Evolutionary conservation across 2,113 vertebrate genomes (phyloP), one percentile per base, ranked within the genome.

Genomic region (Xiphophorus hellerii): DNA sequence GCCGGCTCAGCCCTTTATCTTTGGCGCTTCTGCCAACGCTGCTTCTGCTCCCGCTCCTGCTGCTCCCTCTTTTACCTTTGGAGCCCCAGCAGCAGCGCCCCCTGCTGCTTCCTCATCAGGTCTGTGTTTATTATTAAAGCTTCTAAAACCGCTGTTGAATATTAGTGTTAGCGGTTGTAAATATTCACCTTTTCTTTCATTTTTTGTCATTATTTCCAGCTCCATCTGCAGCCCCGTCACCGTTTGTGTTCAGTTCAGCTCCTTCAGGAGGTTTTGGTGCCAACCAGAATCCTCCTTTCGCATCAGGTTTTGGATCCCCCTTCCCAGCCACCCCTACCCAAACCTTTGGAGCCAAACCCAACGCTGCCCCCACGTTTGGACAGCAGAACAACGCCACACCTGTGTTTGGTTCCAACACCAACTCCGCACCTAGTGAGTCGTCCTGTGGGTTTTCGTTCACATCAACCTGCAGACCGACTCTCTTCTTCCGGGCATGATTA

Each of bases 301-400:
- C 96, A 9, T 93, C 96, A 0, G 83, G 94, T 2, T 99, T 99
- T 44, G 96, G 95, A 7, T 95, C 96, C 33, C 80, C 96, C 37
- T 98, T 98, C 78, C 82, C 95, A 15, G 84, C 93, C 28, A 75
- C 93, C 4, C 80, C 92, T 7, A 62, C 96, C 65, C 96, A 96
- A 75, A 81, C 95, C 67, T 99, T 99, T 1, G 96, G 97, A 76
- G 89, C 95, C 0, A 95, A 95, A 84, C 92, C 96, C 0, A 96
- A 93, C 70, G 92, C 94, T n/a, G 74, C 90, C 3, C 82, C 96
- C 0, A 92, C 94, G 48, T 99, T 98, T 5, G 96, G 96, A 48
- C 97, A 97, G 69, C 96, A 96, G 83, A 74, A 93, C 2, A 85
- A 91, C 58, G 87, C 94, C 11, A 94, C 94, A 51, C 93, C 96